Percentiles rank a stretch among this genome's conserved stretches.
phyloP scores from a whole-genome alignment of 1,140 invertebrate species.

The Ceratina japonica region DNA sequence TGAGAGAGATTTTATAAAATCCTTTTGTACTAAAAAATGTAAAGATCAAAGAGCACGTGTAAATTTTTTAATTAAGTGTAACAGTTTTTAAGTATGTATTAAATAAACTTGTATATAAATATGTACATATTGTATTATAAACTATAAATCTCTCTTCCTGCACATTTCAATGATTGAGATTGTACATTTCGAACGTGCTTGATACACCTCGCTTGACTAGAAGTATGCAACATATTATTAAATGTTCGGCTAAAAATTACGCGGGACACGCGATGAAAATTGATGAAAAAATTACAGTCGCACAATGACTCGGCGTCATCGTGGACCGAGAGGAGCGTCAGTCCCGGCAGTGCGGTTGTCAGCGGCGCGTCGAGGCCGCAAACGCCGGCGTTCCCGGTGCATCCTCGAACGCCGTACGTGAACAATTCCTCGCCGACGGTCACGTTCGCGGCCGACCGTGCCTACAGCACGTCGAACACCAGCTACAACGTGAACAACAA shows the following conservation, averaged over 20 bases:
- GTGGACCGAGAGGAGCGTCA: slow-evolving; percentile 82
- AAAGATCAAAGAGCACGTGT: too few species aligned
- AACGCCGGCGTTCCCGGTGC: slow-evolving; percentile 94
- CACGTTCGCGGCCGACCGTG: slow-evolving; percentile 77
- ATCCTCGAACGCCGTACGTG: slow-evolving; percentile 91
- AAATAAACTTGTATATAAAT: too few species aligned
- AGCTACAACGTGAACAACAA: slow-evolving; percentile 68
- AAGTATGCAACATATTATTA: slow-evolving; percentile 4
- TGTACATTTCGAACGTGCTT: slow-evolving; percentile 33
- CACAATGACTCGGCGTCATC: slow-evolving; percentile 84
- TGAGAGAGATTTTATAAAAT: background rate
- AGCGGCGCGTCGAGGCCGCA: slow-evolving; percentile 84
- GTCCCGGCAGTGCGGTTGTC: slow-evolving; percentile 79
- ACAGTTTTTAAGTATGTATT: too few species aligned
- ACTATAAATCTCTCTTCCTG: background rate
- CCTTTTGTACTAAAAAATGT: too few species aligned
- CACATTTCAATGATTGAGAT: background rate
- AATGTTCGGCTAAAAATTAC: background rate
- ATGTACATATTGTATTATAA: background rate
- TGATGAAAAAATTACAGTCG: slow-evolving; percentile 74
- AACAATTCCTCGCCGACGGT: slow-evolving; percentile 83
- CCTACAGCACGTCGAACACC: slow-evolving; percentile 68
- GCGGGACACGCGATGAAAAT: slow-evolving; percentile 7
- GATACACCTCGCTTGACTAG: slow-evolving; percentile 39
- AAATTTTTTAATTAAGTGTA: background rate